Percentiles rank a stretch among this genome's conserved stretches.
Conservation (phyloP, 2,113 vertebrate genomes). For the Melanostigma gelatinosum region DNA sequence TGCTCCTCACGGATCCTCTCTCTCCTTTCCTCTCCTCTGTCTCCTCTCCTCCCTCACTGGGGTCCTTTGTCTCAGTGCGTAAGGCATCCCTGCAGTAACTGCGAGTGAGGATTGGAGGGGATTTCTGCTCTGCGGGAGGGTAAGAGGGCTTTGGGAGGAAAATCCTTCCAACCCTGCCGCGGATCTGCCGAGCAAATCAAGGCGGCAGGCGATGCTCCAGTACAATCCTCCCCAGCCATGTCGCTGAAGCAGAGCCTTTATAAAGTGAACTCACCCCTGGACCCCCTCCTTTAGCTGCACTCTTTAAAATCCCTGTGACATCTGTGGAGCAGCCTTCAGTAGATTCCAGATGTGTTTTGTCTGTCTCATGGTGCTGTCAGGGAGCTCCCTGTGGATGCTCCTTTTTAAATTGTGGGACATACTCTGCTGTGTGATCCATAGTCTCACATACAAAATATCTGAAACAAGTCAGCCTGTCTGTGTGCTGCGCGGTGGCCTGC, state of each 20-base stretch:
- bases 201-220: slow-evolving; percentile 59
- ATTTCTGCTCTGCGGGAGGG: slow-evolving; percentile 71
- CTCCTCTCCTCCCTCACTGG: background rate
- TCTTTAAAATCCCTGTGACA: slow-evolving; percentile 42
- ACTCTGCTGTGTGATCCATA: background rate
- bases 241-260: slow-evolving; percentile 43
- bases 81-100: slow-evolving; percentile 56
- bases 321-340: slow-evolving; percentile 24
- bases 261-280: slow-evolving; percentile 44
- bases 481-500: slow-evolving; percentile 9
- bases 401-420: slow-evolving; percentile 21
- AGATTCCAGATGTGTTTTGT: slow-evolving; percentile 50
- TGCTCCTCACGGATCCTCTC: background rate
- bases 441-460: background rate
- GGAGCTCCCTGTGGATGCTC: slow-evolving; percentile 27
- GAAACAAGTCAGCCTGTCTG: background rate
- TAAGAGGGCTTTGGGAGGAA: slow-evolving; percentile 66
- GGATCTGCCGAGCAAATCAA: slow-evolving; percentile 66
- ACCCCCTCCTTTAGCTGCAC: slow-evolving; percentile 11
- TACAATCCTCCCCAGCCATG: slow-evolving; percentile 47
- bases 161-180: slow-evolving; percentile 63
- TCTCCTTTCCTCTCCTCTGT: background rate
- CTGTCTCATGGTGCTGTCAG: slow-evolving; percentile 29
- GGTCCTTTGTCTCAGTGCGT: slow-evolving; percentile 56
- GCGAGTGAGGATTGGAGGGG: slow-evolving; percentile 62